Percentiles rank a stretch among this genome's conserved stretches.
Evolutionary conservation across 2,113 vertebrate species (phyloP).

Genomic region (Nerophis lumbriciformis): DNA sequence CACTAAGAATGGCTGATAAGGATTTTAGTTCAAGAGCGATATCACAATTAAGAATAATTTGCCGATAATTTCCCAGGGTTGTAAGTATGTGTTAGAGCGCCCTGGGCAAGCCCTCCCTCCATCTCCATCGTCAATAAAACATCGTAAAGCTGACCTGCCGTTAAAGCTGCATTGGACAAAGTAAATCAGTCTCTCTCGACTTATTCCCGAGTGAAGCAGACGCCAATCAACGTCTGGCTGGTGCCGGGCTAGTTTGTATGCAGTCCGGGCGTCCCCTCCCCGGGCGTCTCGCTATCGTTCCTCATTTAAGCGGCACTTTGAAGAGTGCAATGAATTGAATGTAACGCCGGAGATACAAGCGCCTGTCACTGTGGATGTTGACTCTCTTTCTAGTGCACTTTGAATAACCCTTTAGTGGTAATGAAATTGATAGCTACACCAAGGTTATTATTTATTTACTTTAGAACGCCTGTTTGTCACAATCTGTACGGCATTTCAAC

Average conservation of each 20-base stretch:
- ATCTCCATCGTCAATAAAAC: slow-evolving; percentile 41
- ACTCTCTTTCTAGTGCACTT: slow-evolving; percentile 44
- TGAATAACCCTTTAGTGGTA: slow-evolving; percentile 42
- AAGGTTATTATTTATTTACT: not conserved
- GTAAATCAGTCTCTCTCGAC: slow-evolving; percentile 47
- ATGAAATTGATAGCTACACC: slow-evolving; percentile 43
- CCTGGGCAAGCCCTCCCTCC: too few species aligned
- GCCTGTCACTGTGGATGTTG: slow-evolving; percentile 53
- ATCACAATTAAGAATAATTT: too few species aligned
- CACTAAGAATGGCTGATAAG: too few species aligned
- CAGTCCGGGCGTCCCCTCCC: slow-evolving; percentile 50
- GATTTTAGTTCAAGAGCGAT: too few species aligned
- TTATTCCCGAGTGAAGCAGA: slow-evolving; percentile 35
- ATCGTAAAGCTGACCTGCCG: slow-evolving; percentile 39
- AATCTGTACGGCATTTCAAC: slow-evolving; percentile 7
- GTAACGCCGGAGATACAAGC: slow-evolving; percentile 43
- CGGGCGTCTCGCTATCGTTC: slow-evolving; percentile 54
- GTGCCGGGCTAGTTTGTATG: slow-evolving; percentile 54
- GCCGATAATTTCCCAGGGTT: too few species aligned
- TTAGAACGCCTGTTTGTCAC: not conserved
- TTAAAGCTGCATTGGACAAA: slow-evolving; percentile 47
- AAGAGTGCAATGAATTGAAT: slow-evolving; percentile 56
- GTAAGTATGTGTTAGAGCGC: too few species aligned
- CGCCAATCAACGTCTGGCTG: slow-evolving; percentile 22
- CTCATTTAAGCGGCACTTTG: slow-evolving; percentile 62